Evolutionary conservation across 2,113 vertebrate genomes (phyloP).

Genomic region (Bufo gargarizans): DNA sequence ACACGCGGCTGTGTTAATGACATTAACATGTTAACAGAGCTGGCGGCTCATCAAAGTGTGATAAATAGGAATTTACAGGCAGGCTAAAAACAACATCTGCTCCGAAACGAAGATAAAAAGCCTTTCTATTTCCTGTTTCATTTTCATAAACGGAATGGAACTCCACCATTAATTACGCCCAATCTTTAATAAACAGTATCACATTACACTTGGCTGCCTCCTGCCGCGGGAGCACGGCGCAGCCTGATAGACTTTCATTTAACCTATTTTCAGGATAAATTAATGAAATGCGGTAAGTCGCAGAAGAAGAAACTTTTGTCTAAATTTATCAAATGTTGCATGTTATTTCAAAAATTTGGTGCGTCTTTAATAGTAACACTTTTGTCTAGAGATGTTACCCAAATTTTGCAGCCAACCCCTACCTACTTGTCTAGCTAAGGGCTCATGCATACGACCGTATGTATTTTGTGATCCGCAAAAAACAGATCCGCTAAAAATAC

Average conservation of each 20-base stretch:
- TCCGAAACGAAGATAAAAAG: slow-evolving; percentile 48
- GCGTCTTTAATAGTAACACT: no score
- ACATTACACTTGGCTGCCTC: slow-evolving; percentile 40
- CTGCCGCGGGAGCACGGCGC: background rate
- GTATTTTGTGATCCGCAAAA: no score
- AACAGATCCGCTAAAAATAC: no score
- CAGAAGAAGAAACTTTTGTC: background rate
- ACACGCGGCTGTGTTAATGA: slow-evolving; percentile 13
- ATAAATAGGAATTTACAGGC: slow-evolving; percentile 52
- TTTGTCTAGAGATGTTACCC: no score
- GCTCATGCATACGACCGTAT: no score
- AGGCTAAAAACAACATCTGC: slow-evolving; percentile 54
- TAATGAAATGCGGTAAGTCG: slow-evolving; percentile 29
- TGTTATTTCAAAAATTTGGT: no score
- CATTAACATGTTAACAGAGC: slow-evolving; percentile 52
- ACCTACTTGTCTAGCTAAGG: no score
- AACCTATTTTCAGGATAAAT: slow-evolving; percentile 41
- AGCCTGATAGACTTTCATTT: slow-evolving; percentile 38
- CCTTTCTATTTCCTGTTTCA: slow-evolving; percentile 46
- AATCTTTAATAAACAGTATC: slow-evolving; percentile 49
- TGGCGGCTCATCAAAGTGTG: slow-evolving; percentile 54
- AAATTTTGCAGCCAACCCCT: no score
- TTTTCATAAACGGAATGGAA: slow-evolving; percentile 50
- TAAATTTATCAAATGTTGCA: no score
- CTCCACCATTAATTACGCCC: slow-evolving; percentile 43